These are phyloP conservation scores for Solen grandis DNA, from an alignment of 1,140 invertebrate genomes.

Conservation along the genomic window DNA sequence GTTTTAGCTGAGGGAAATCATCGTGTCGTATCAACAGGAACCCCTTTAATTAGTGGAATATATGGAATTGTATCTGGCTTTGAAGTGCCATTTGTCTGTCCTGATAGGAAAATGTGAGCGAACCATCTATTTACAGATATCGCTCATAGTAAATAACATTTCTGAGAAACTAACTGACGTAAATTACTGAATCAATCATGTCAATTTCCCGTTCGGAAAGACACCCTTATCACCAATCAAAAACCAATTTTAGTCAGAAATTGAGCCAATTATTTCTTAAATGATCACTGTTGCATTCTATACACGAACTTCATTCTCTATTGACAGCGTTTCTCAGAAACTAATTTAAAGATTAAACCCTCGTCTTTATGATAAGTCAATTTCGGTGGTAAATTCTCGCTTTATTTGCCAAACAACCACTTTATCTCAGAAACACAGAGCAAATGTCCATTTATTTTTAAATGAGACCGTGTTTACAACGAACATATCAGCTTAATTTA, in stretches of 20 bases:
- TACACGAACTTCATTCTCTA: constrained; percentile 35
- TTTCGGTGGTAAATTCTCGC: constrained; percentile 53
- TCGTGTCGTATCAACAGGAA: background rate
- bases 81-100: constrained; percentile 26
- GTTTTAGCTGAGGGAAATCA: too few species aligned
- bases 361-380: constrained; percentile 49
- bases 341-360: constrained; percentile 56
- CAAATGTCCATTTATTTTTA: constrained; percentile 56
- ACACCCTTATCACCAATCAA: constrained; percentile 57
- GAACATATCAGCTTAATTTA: constrained; percentile 43
- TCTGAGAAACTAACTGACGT: constrained; percentile 50
- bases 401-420: constrained; percentile 30
- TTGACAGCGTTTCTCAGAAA: constrained; percentile 49
- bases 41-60: constrained; percentile 28
- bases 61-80: constrained; percentile 9
- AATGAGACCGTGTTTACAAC: constrained; percentile 43
- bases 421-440: constrained; percentile 49
- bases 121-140: constrained; percentile 41
- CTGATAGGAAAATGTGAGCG: constrained; percentile 37
- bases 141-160: constrained; percentile 47
- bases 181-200: constrained; percentile 46
- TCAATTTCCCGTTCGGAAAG: constrained; percentile 43
- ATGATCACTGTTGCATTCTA: constrained; percentile 51
- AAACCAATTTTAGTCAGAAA: constrained; percentile 56
- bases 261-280: constrained; percentile 57